These are phyloP conservation scores for Syndactyla subalaris DNA, from an alignment of 2,797 vertebrate species.

Conservation along the genomic window DNA sequence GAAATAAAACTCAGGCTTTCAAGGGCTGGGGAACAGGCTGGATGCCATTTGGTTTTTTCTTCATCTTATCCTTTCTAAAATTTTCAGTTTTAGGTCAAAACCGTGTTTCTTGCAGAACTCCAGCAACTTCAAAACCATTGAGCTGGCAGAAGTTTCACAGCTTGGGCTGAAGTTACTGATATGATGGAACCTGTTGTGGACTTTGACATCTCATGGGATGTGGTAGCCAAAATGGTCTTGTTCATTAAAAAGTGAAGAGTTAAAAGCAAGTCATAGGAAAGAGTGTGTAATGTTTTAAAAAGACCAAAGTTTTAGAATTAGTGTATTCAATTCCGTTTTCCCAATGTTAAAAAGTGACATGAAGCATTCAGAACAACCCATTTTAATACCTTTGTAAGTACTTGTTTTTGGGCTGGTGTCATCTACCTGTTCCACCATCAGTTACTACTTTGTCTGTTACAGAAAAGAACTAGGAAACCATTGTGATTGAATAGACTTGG, in stretches of 20 bases:
- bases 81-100: constrained; percentile 13
- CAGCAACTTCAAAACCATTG: constrained; percentile 36
- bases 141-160: constrained; percentile 6
- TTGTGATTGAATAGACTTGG: background rate
- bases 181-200: background rate
- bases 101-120: background rate
- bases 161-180: constrained; percentile 1
- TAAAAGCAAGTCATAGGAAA: constrained; percentile 5
- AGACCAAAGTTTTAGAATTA: background rate
- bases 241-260: background rate
- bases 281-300: background rate
- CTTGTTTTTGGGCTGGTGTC: background rate
- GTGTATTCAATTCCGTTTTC: background rate
- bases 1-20: background rate
- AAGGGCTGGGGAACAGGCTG: background rate
- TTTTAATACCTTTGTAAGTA: background rate
- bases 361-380: background rate
- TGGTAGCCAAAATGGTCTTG: background rate
- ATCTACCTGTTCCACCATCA: background rate
- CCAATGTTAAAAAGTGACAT: background rate
- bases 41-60: background rate
- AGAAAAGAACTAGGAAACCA: background rate
- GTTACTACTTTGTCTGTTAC: background rate
- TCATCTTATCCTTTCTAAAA: background rate
- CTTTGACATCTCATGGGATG: background rate